Conservation (phyloP, 2,888 invertebrate species). For the Agrochola lota region DNA sequence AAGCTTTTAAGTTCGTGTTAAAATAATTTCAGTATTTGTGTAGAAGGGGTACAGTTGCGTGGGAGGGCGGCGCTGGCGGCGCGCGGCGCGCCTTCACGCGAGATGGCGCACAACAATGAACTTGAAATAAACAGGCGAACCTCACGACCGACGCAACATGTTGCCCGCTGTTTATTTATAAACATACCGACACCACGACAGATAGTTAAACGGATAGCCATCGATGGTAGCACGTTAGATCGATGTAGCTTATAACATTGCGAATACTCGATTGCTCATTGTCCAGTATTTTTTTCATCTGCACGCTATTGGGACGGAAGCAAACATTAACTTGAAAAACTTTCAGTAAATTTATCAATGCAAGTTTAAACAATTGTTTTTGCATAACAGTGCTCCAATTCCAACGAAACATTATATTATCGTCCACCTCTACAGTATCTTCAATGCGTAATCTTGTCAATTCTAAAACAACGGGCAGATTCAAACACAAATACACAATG, state of each 20-base stretch:
- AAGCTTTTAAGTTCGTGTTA: constrained; percentile 60
- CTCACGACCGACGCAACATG: constrained; percentile 61
- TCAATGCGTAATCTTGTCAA: constrained; percentile 24
- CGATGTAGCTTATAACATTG: constrained; percentile 41
- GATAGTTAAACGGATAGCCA: constrained; percentile 59
- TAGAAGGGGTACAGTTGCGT: constrained; percentile 60
- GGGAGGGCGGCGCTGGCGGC: constrained; percentile 63
- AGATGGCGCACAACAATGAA: constrained; percentile 72
- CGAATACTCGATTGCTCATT: constrained; percentile 33
- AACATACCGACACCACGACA: constrained; percentile 62
- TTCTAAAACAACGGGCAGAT: constrained; percentile 23
- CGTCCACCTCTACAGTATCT: not conserved
- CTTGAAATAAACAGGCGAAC: constrained; percentile 67
- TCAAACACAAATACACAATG: constrained; percentile 16
- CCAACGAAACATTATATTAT: constrained; percentile 5
- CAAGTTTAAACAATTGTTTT: not conserved
- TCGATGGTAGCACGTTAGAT: constrained; percentile 34
- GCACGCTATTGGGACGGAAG: not conserved
- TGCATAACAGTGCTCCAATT: constrained; percentile 27
- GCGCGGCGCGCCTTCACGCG: constrained; percentile 58
- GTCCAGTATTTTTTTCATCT: constrained; percentile 25
- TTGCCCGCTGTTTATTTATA: constrained; percentile 68
- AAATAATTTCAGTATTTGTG: constrained; percentile 66
- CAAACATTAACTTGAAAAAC: not conserved
- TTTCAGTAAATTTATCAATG: not conserved